Base-by-base conservation (phyloP, 64 coral and sea anemone species). In the Montipora sp. region DNA sequence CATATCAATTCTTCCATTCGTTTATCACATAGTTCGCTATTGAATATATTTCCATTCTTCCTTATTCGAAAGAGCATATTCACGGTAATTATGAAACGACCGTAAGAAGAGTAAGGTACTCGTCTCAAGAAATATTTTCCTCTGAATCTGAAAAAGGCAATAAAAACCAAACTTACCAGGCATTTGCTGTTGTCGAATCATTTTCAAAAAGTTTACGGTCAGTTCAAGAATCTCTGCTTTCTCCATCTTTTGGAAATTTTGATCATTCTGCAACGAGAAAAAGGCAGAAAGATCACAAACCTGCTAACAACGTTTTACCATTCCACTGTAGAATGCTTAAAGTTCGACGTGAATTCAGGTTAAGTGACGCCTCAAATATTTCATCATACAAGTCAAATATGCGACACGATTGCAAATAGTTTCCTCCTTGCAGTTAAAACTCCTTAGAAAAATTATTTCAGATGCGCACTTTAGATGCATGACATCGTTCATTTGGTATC, bases 181-280 rank as follows among this genome's bases (percentile, higher is more conserved):
- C 16, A 21, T 16, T 72, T 85, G 82, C 46, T 85, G 82, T 46
- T 48, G 61, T 3, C 82, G 82, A 13, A 85, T 85, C 82, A 98
- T 90, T 61, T 98, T 98, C 18, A 98, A 67, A 51, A 94, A 98
- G 27, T 91, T 98, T 18, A 98, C 95, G 0, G 95, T 91, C 73
- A 98, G 77, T 76, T 98, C 95, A 14, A 98, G 58, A 53, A 98
- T 98, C 82, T 98, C 95, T 48, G 95, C 95, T 83, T 98, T 98
- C 53, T 98, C 95, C 95, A 98, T 98, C 87, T 98, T 98, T 77
- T 98, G 91, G 18, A 84, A 86, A 44, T 77, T 94, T 63, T 94
- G 92, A 90, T 98, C 95, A 47, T 93, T 90, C 91, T 98, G 73
- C 13, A 67, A 47, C 47, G n/a, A 88, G 10, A 44, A 3, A 57